Evolutionary conservation across 2,888 invertebrate species (phyloP).

Genomic region (Lepidonotus clava): DNA sequence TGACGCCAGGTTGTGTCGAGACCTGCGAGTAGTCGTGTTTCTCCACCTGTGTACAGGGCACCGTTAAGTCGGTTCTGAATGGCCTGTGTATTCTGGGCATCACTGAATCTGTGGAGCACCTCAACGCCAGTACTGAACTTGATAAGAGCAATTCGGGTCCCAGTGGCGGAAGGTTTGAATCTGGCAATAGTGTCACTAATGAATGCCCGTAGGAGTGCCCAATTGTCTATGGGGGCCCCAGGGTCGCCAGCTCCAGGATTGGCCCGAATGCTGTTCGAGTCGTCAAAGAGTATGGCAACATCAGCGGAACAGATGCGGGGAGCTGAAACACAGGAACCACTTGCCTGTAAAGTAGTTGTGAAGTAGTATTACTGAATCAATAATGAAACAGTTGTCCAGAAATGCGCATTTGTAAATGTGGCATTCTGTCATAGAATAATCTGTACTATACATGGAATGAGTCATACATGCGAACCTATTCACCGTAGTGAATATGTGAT

Average conservation of each 20-base stretch:
- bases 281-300: slow-evolving; percentile 20
- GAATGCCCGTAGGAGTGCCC: not conserved
- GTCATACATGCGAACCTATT: no score
- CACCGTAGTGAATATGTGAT: no score
- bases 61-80: not conserved
- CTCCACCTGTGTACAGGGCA: not conserved
- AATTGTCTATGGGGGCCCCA: not conserved
- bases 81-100: not conserved
- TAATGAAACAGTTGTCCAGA: no score
- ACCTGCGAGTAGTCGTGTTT: not conserved
- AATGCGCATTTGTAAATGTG: no score
- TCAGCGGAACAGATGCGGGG: not conserved
- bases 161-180: not conserved
- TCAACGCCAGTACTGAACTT: not conserved
- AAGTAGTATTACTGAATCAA: no score
- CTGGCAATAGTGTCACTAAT: not conserved
- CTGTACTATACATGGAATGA: no score
- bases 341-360: not conserved
- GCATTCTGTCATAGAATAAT: no score
- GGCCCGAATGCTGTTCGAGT: slow-evolving; percentile 12
- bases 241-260: not conserved
- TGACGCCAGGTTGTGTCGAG: not conserved
- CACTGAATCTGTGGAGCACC: not conserved
- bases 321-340: not conserved
- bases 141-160: not conserved